Evolutionary conservation across 1,140 invertebrate species (phyloP), one percentile per base, ranked within the genome.

Genomic region (Aporrectodea caliginosa): DNA sequence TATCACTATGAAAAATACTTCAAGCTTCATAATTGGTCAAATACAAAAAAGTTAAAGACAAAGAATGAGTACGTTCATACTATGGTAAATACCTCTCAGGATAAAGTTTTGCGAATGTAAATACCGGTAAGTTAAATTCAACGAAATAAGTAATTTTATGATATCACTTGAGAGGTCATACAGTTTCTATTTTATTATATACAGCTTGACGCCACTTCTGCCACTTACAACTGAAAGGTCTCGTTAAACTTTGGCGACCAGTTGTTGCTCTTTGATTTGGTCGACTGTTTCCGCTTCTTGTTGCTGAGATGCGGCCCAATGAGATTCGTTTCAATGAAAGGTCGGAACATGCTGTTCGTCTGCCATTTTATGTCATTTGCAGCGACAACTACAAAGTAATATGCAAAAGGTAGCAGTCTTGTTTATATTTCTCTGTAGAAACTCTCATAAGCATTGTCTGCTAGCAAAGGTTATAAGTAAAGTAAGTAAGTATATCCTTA

Each of bases 231-330:
- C 86, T 98, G 94, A 89, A 99, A 98, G 22, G 95, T 98, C 90
- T 99, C 98, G 90, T 99, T 99, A 90, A 95, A 99, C 89, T 98
- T 99, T 1, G 98, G 98, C 80, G 97, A 97, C 95, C 95, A 97
- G 87, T 96, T 98, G 87, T 97, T 97, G 82, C 93, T 95, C 88
- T 99, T 99, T 0, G 97, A 98, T 90, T 99, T 99, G 1, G 98
- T 99, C 31, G 95, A 95, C 85, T 95, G 94, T 90, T 98, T 98
- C 82, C 98, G 90, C 86, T 98, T 99, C 90, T 99, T 99, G 85
- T 99, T 97, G 58, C 95, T 93, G 71, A 99, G 89, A 88, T 98
- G 94, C 0, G 98, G 98, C 68, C 98, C 98, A 84, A 99, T 98
- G 31, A 99, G 91, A 89, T 98, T 98, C 1, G 99, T 95, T 90